phyloP scores from a whole-genome alignment of 2,113 vertebrate species.

The Ifrita kowaldi region DNA sequence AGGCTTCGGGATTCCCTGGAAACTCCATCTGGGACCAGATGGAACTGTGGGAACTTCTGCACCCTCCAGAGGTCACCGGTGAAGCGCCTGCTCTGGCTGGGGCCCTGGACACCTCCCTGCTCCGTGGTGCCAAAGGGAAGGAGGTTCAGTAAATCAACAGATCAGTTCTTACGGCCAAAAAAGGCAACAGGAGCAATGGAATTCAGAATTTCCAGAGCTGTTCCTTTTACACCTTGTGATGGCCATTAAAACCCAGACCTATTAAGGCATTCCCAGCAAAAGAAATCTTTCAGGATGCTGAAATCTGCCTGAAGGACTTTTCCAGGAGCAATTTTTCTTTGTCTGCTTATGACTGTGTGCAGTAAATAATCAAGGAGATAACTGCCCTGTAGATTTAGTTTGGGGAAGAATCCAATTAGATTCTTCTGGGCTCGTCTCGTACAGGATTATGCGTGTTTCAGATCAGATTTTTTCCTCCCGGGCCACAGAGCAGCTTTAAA shows the following conservation, averaged over 20 bases:
- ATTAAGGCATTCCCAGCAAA: not conserved
- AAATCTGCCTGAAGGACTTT: not conserved
- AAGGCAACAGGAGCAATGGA: not conserved
- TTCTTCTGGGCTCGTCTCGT: not conserved
- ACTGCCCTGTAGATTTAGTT: not conserved
- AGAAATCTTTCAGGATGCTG: not conserved
- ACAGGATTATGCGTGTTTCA: not conserved
- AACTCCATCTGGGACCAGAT: not conserved
- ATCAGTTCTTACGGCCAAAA: no score
- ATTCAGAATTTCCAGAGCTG: not conserved
- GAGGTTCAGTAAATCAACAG: accelerated
- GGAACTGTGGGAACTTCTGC: not conserved
- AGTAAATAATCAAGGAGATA: not conserved
- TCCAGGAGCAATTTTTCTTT: not conserved
- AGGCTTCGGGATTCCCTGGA: not conserved
- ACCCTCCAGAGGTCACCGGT: not conserved
- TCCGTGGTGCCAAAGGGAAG: accelerated
- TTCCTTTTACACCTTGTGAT: not conserved
- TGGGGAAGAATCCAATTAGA: not conserved
- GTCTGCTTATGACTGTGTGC: not conserved
- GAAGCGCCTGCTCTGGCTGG: not conserved
- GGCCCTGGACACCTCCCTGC: not conserved
- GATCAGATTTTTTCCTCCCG: not conserved
- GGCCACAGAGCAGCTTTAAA: not conserved
- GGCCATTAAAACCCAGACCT: not conserved